Conservation (phyloP, 2,113 vertebrate genomes). For the Gambusia affinis region DNA sequence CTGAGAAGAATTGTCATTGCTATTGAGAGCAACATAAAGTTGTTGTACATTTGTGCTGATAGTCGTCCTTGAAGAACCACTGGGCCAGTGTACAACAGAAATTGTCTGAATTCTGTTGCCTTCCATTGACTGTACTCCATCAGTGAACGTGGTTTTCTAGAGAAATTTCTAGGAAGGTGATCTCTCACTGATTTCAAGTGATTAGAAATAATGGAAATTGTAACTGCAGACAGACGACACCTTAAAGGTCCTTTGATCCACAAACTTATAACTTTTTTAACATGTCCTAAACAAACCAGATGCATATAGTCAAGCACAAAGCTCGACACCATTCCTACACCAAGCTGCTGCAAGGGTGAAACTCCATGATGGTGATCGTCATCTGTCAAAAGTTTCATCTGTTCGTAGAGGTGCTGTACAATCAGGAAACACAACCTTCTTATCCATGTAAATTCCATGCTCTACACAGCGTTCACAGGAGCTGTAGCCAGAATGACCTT, state of each 20-base stretch:
- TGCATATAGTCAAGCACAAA: too few species aligned
- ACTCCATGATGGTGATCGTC: too few species aligned
- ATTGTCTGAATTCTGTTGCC: conserved; percentile 7
- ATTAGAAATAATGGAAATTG: too few species aligned
- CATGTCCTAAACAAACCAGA: too few species aligned
- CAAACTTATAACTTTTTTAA: too few species aligned
- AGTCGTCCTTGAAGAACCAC: conserved; percentile 1
- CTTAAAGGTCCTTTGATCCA: too few species aligned
- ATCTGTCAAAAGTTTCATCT: background rate
- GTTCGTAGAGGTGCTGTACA: conserved; percentile 9
- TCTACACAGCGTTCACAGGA: conserved; percentile 10
- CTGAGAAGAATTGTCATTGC: conserved; percentile 4
- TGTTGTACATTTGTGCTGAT: background rate
- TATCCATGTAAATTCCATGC: conserved; percentile 2
- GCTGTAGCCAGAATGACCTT: conserved; percentile 17
- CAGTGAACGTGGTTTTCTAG: too few species aligned
- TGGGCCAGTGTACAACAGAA: background rate
- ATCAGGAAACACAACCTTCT: conserved; percentile 15
- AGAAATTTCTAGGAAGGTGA: too few species aligned
- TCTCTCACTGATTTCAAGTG: too few species aligned
- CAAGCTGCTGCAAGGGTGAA: too few species aligned
- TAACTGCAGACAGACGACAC: too few species aligned
- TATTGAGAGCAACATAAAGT: conserved; percentile 1
- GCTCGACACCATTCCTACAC: too few species aligned
- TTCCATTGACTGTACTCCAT: background rate